These are phyloP conservation scores for Drosophila fuyamai DNA, from an alignment of 1,140 invertebrate genomes.

Conservation along the genomic window DNA sequence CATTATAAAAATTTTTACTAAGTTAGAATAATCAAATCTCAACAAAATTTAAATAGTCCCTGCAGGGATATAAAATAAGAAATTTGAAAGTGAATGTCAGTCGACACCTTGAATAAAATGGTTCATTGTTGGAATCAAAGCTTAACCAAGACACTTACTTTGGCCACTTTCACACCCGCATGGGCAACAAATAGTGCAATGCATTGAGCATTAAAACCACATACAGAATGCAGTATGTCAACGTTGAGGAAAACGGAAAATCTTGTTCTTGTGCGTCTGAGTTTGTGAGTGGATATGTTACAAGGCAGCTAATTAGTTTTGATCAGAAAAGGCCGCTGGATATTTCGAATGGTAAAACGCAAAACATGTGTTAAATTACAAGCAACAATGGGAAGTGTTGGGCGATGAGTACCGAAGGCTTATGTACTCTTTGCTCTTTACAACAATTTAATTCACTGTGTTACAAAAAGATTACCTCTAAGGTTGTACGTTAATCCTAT, in stretches of 20 bases:
- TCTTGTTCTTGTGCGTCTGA: conserved; percentile 29
- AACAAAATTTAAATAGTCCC: too few species aligned
- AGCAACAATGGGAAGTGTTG: neutral
- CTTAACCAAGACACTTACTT: conserved; percentile 14
- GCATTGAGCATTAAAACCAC: conserved; percentile 33
- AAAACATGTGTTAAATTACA: conserved; percentile 76
- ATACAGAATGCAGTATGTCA: conserved; percentile 31
- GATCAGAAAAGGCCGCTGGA: conserved; percentile 61
- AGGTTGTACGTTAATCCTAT: too few species aligned
- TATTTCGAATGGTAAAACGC: conserved; percentile 60
- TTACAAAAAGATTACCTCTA: too few species aligned
- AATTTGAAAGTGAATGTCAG: neutral
- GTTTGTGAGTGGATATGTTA: conserved; percentile 14
- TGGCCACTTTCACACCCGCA: conserved; percentile 5
- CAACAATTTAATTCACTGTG: too few species aligned
- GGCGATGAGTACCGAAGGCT: neutral
- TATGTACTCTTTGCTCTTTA: neutral
- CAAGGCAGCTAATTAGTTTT: conserved; percentile 77
- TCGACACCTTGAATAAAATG: conserved; percentile 18
- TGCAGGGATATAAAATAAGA: too few species aligned
- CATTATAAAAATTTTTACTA: too few species aligned
- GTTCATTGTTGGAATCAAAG: conserved; percentile 22
- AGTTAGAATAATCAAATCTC: too few species aligned
- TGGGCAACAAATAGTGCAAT: conserved; percentile 18
- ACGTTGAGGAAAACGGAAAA: conserved; percentile 32